These are phyloP conservation scores for Galeopterus variegatus DNA, from an alignment of 2,113 vertebrate species.

Conservation along the genomic window DNA sequence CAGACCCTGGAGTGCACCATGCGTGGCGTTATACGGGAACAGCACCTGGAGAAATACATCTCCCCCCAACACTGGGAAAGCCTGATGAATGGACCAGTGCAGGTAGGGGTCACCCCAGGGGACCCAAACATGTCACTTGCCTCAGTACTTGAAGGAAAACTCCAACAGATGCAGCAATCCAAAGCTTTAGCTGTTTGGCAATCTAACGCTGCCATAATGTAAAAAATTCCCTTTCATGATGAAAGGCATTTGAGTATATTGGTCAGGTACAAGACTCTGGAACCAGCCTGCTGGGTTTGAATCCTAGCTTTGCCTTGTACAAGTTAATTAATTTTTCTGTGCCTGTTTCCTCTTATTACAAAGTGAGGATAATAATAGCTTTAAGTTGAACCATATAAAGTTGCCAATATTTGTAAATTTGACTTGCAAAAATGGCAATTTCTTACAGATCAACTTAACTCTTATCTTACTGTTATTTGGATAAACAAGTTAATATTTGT, in stretches of 20 bases:
- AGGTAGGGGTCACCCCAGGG: conserved; percentile 52
- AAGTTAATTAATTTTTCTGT: conserved; percentile 16
- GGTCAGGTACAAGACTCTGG: conserved; percentile 14
- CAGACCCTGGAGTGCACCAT: conserved; percentile 89
- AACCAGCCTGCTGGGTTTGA: neutral
- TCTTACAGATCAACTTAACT: neutral
- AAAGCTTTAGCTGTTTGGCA: neutral
- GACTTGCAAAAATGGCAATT: conserved; percentile 42
- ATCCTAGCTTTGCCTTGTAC: neutral
- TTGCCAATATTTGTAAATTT: conserved; percentile 29
- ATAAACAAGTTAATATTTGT: conserved; percentile 27
- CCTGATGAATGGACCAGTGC: conserved; percentile 83
- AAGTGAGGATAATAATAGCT: neutral
- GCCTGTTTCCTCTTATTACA: neutral
- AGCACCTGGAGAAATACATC: conserved; percentile 88
- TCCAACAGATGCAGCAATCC: neutral
- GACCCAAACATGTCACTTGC: neutral
- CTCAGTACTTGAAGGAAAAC: neutral
- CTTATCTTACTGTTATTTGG: neutral
- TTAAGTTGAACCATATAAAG: conserved; percentile 27
- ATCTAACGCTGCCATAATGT: neutral
- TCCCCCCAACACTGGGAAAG: conserved; percentile 89
- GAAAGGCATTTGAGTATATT: neutral
- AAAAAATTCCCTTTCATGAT: neutral
- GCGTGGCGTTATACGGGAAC: conserved; percentile 90